Evolutionary conservation across 1,140 invertebrate genomes (phyloP).

Genomic region (Orius laevigatus): DNA sequence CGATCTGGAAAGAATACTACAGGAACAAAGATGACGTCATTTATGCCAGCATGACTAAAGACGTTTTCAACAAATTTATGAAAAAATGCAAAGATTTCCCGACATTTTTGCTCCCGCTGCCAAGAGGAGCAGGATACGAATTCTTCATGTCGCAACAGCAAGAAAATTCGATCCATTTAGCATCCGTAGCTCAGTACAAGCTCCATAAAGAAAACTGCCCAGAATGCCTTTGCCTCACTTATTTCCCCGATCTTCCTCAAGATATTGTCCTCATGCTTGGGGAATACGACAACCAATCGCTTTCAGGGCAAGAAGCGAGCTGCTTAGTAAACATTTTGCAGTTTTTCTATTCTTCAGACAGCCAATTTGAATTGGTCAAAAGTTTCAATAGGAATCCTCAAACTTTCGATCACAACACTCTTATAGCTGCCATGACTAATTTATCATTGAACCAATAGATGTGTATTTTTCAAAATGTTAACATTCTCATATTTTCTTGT

Average conservation of each 20-base stretch:
- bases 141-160: conserved; percentile 68
- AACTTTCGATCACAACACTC: conserved; percentile 66
- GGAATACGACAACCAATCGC: conserved; percentile 68
- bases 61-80: conserved; percentile 41
- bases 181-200: conserved; percentile 72
- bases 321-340: conserved; percentile 73
- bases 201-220: conserved; percentile 82
- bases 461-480: background rate
- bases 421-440: conserved; percentile 62
- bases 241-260: conserved; percentile 70
- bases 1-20: conserved; percentile 70
- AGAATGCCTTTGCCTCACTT: conserved; percentile 66
- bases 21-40: conserved; percentile 51
- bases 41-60: conserved; percentile 45
- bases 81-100: conserved; percentile 38
- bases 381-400: conserved; percentile 54
- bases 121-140: conserved; percentile 69
- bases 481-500: no score
- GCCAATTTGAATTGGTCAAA: conserved; percentile 47
- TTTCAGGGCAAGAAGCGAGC: conserved; percentile 61
- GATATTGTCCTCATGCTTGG: conserved; percentile 72
- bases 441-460: conserved; percentile 4
- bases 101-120: conserved; percentile 67
- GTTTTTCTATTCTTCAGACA: conserved; percentile 57
- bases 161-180: conserved; percentile 65